These are phyloP conservation scores for Drosophila longiperda DNA, from an alignment of 2,888 invertebrate species.

Conservation along the genomic window DNA sequence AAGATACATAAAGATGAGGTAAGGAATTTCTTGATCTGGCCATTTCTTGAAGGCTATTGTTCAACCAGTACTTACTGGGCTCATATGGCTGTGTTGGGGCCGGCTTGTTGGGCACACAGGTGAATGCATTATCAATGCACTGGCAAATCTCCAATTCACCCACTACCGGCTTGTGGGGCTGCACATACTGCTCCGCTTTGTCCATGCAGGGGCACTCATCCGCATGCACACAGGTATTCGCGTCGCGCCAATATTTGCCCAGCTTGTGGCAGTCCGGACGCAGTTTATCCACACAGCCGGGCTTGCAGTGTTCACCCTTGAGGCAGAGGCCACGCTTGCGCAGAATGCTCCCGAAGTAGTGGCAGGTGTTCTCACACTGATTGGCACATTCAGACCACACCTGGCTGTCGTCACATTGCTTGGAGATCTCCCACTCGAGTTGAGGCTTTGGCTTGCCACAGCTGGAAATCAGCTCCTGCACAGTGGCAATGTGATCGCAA, in stretches of 20 bases:
- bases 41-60: background rate
- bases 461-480: slow-evolving; percentile 87
- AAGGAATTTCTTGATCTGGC: background rate
- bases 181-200: slow-evolving; percentile 87
- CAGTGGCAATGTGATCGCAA: slow-evolving; percentile 88
- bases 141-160: slow-evolving; percentile 90
- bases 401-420: slow-evolving; percentile 85
- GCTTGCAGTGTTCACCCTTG: slow-evolving; percentile 78
- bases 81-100: slow-evolving; percentile 22
- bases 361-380: slow-evolving; percentile 90
- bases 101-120: slow-evolving; percentile 86
- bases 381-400: slow-evolving; percentile 90
- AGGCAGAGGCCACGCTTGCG: slow-evolving; percentile 82
- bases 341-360: slow-evolving; percentile 86
- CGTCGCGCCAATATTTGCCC: slow-evolving; percentile 90
- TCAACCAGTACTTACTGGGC: slow-evolving; percentile 40
- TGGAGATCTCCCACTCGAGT: slow-evolving; percentile 36
- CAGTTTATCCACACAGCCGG: slow-evolving; percentile 83
- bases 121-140: slow-evolving; percentile 91
- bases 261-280: slow-evolving; percentile 86
- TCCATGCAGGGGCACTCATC: slow-evolving; percentile 92
- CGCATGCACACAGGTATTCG: slow-evolving; percentile 89
- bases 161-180: slow-evolving; percentile 89
- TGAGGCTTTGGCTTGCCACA: slow-evolving; percentile 84
- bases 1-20: background rate